These are phyloP conservation scores for Scarus forsteni DNA, from an alignment of 2,797 vertebrate species.

Conservation along the genomic window DNA sequence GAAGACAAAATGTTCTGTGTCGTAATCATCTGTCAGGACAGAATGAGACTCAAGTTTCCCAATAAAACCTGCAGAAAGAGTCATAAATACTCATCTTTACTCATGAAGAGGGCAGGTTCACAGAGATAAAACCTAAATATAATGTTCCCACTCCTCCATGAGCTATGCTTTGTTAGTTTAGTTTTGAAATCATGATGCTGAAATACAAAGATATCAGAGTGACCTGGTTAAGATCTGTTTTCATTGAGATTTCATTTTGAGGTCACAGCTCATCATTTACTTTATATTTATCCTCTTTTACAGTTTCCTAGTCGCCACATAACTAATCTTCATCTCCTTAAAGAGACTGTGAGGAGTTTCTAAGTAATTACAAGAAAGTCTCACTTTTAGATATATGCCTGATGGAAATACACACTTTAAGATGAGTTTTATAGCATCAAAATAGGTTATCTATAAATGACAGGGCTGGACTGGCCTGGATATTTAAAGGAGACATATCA, in stretches of 20 bases:
- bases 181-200: background rate
- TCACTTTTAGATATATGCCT: no score
- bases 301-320: no score
- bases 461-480: no score
- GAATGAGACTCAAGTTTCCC: background rate
- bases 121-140: slow-evolving; percentile 6
- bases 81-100: slow-evolving; percentile 23
- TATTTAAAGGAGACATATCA: no score
- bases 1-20: background rate
- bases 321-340: no score
- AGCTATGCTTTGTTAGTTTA: slow-evolving; percentile 1
- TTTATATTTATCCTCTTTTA: no score
- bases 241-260: slow-evolving; percentile 2
- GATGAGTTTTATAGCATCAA: no score
- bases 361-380: no score
- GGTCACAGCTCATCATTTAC: background rate
- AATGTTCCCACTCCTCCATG: slow-evolving; percentile 7
- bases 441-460: no score
- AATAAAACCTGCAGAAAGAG: background rate
- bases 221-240: background rate
- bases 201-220: background rate
- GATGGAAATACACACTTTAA: no score
- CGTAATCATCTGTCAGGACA: slow-evolving; percentile 8
- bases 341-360: no score
- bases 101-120: background rate